Evolutionary conservation across 2,113 vertebrate species (phyloP).

Genomic region (Toxotes chatareus): DNA sequence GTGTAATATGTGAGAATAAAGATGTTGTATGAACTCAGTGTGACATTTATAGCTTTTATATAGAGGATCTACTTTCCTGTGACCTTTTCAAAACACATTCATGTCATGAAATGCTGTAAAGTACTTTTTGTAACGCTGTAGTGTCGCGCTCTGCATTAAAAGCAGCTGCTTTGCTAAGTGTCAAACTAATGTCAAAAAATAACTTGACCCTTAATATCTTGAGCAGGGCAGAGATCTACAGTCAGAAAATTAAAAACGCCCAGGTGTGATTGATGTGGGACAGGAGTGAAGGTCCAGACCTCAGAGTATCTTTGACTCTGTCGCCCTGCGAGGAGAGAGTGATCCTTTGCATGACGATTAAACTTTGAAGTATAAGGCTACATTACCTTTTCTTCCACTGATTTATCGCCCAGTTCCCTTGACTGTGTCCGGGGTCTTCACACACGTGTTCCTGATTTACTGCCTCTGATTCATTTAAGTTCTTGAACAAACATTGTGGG

Average conservation of each 20-base stretch:
- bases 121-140: neutral
- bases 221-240: slow-evolving; percentile 37
- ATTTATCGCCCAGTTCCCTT: slow-evolving; percentile 81
- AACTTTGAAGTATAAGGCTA: slow-evolving; percentile 76
- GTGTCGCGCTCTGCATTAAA: neutral
- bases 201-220: slow-evolving; percentile 42
- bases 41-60: neutral
- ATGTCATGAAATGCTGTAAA: neutral
- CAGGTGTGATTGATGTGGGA: slow-evolving; percentile 65
- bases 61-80: neutral
- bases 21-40: neutral
- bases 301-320: slow-evolving; percentile 37
- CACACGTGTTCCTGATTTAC: slow-evolving; percentile 67
- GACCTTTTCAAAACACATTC: neutral
- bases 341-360: slow-evolving; percentile 72
- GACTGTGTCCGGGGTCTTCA: slow-evolving; percentile 67
- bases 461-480: slow-evolving; percentile 61
- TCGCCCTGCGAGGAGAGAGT: slow-evolving; percentile 62
- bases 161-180: slow-evolving; percentile 64
- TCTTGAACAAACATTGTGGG: slow-evolving; percentile 69
- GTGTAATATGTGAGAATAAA: too few species aligned
- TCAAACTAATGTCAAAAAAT: slow-evolving; percentile 54
- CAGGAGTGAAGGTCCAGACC: slow-evolving; percentile 77
- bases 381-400: slow-evolving; percentile 73
- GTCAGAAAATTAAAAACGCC: slow-evolving; percentile 62